These are phyloP conservation scores for Delia radicum DNA, from an alignment of 1,140 invertebrate genomes.

Conservation along the genomic window DNA sequence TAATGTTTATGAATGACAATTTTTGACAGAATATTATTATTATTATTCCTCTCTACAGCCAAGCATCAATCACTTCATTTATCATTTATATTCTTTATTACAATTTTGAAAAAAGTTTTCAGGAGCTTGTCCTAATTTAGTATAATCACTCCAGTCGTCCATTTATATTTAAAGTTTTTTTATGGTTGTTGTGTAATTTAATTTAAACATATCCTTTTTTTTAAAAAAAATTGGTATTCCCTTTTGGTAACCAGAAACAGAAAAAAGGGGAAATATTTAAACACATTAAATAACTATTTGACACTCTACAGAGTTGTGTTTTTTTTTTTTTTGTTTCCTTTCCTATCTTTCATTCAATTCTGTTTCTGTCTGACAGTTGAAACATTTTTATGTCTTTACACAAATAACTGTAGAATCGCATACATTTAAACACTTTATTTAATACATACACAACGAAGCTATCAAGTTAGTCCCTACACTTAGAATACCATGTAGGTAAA, in stretches of 20 bases:
- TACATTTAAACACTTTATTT: too few relatives aligned
- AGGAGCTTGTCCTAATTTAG: background rate
- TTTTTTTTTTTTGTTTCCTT: background rate
- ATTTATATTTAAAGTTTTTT: background rate
- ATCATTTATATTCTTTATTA: background rate
- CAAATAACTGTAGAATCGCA: too few relatives aligned
- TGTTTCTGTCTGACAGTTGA: background rate
- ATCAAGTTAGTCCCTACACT: too few relatives aligned
- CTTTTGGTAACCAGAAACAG: background rate
- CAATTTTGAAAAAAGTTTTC: background rate
- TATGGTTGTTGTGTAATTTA: background rate
- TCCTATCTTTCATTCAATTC: background rate
- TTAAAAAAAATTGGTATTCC: background rate
- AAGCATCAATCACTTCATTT: background rate
- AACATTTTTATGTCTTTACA: background rate
- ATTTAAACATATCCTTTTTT: too few relatives aligned
- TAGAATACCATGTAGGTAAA: too few relatives aligned
- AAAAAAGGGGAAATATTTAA: background rate
- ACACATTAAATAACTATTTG: background rate
- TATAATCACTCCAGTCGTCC: background rate
- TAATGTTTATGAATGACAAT: too few relatives aligned
- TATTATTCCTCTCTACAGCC: too few relatives aligned
- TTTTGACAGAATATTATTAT: too few relatives aligned
- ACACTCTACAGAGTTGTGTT: background rate
- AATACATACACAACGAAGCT: too few relatives aligned